phyloP scores from a whole-genome alignment of 1,140 invertebrate species.

The Ceratina japonica region DNA sequence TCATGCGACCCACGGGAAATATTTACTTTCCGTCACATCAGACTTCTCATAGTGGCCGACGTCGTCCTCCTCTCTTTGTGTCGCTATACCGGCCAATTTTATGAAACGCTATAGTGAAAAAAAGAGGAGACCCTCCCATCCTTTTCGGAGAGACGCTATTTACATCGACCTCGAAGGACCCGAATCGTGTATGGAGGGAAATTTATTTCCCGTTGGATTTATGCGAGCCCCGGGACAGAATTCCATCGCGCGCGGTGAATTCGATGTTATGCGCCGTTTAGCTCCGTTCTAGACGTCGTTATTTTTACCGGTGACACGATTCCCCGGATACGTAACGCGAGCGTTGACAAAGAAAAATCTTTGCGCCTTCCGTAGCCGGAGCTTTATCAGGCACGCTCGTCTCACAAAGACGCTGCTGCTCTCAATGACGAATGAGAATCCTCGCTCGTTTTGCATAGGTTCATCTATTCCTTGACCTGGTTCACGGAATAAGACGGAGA shows the following conservation, averaged over 20 bases:
- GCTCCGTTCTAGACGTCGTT: neutral
- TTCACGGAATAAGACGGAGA: conserved; percentile 3
- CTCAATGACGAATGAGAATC: neutral
- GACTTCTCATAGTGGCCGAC: conserved; percentile 31
- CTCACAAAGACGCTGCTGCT: neutral
- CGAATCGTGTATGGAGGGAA: neutral
- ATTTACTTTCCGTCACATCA: conserved; percentile 4
- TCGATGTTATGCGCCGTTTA: neutral
- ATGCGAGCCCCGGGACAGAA: neutral
- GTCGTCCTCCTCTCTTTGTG: neutral
- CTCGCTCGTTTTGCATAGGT: neutral
- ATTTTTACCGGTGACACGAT: neutral
- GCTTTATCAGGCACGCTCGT: too few species aligned
- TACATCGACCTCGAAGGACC: neutral
- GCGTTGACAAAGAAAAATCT: neutral
- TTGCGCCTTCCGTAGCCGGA: neutral
- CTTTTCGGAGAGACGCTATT: neutral
- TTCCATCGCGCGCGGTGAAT: neutral
- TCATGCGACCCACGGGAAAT: conserved; percentile 1
- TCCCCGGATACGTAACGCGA: too few species aligned
- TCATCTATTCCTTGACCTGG: conserved; percentile 8
- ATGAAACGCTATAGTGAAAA: too few species aligned
- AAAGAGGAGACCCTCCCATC: too few species aligned
- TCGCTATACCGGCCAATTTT: neutral
- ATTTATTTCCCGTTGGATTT: neutral